Conservation (phyloP, 2,797 vertebrate species). For the Momotus momota region DNA sequence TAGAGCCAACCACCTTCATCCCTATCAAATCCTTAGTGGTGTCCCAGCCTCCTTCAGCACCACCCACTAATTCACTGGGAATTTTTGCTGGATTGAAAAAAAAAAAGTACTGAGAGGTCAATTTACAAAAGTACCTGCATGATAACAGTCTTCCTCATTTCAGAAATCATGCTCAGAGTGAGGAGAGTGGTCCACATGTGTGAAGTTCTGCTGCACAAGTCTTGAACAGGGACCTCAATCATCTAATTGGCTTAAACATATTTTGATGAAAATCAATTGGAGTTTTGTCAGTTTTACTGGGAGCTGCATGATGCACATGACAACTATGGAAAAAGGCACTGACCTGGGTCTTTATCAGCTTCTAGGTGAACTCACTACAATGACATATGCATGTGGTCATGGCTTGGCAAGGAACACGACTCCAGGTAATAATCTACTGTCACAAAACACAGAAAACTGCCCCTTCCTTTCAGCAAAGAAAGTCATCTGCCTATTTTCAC, state of each 20-base stretch:
- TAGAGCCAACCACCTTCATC: fast-evolving
- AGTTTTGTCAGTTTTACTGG: not conserved
- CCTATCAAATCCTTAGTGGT: not conserved
- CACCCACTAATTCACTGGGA: not conserved
- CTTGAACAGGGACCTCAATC: not conserved
- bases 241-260: not conserved
- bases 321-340: not conserved
- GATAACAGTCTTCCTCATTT: not conserved
- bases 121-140: not conserved
- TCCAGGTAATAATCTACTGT: not conserved
- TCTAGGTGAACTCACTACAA: not conserved
- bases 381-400: not conserved
- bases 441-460: not conserved
- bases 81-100: not conserved
- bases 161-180: not conserved
- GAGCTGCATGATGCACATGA: fast-evolving
- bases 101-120: not conserved
- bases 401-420: not conserved
- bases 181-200: not conserved
- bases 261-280: not conserved
- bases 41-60: not conserved
- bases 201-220: not conserved
- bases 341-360: not conserved
- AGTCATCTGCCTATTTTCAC: not conserved
- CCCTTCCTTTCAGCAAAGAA: not conserved